Evolutionary conservation across 2,797 vertebrate species (phyloP).

Genomic region (Melanotaenia maccullochi): DNA sequence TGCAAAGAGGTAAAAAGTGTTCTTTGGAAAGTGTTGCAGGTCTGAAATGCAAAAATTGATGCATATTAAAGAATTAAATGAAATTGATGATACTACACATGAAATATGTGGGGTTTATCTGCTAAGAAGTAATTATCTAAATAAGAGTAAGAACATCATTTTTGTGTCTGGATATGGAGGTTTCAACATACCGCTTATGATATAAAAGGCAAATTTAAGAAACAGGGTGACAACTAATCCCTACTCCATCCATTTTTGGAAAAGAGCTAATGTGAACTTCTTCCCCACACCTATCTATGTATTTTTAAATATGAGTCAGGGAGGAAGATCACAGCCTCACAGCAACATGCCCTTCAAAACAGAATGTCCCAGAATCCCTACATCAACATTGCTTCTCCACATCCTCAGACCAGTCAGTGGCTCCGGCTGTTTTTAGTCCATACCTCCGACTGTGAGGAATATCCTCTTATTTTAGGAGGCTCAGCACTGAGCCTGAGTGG

Average conservation of each 20-base stretch:
- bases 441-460: conserved; percentile 47
- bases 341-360: conserved; percentile 40
- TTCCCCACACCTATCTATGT: conserved; percentile 25
- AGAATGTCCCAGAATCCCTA: conserved; percentile 50
- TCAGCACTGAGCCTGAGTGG: conserved; percentile 48
- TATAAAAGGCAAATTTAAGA: background rate
- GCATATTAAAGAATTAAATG: background rate
- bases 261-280: conserved; percentile 8
- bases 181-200: too few species aligned
- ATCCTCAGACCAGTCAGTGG: conserved; percentile 10
- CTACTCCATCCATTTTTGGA: conserved; percentile 2
- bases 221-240: background rate
- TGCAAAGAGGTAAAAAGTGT: background rate
- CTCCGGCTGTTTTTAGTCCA: conserved; percentile 57
- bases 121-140: too few species aligned
- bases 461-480: conserved; percentile 61
- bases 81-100: background rate
- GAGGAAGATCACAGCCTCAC: conserved; percentile 17
- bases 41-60: background rate
- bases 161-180: too few species aligned
- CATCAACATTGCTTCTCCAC: conserved; percentile 50
- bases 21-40: background rate
- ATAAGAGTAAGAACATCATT: too few species aligned
- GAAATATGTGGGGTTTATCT: too few species aligned
- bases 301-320: conserved; percentile 56